Evolutionary conservation across 2,888 invertebrate genomes (phyloP), one percentile per base, ranked within the genome.

Genomic region (Tridacna crocea): DNA sequence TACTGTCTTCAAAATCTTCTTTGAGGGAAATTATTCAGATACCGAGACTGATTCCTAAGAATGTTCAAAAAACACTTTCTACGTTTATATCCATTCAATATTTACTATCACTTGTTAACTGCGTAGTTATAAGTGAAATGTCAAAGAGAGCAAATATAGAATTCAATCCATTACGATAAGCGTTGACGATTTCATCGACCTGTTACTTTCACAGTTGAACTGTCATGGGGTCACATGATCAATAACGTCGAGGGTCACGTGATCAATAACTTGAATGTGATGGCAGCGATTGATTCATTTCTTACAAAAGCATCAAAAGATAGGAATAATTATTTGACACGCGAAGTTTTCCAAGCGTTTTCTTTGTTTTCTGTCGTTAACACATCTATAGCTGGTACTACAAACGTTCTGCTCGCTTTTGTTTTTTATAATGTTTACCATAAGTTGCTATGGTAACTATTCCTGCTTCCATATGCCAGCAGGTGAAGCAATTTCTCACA

Each of bases 381-480:
- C 36, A 36, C 36, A 36, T 36, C 36, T 36, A 36, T 36, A n/a
- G n/a, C 51, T 51, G 55, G 17, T 19, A 55, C 55, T 19, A 66
- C 46, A 36, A 66, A 46, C 11, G 46, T 36, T 36, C 19, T 66
- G 47, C 46, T 46, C 19, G 46, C 36, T 46, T 66, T 66, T 36
- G 36, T 36, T 66, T 66, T 66, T 36, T 46, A n/a, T 46, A 11
- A 26, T 27, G 63, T 63, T 27, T 63, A 0, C n/a, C 70, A 70
- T 70, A 22, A 15, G 48, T 70, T 70, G 70, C 51, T 46, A 70
- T 70, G 22, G 70, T 12, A 70, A 70, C 70, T 70, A 70, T 70
- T 51, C 51, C 11, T 15, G 22, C 61, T 22, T 22, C 19, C 61
- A 61, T 61, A 61, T 70, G 70, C 24, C 70, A 24, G 22, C 70